Evolutionary conservation across 2,888 invertebrate species (phyloP).

Genomic region (Trissoscelio sp.): DNA sequence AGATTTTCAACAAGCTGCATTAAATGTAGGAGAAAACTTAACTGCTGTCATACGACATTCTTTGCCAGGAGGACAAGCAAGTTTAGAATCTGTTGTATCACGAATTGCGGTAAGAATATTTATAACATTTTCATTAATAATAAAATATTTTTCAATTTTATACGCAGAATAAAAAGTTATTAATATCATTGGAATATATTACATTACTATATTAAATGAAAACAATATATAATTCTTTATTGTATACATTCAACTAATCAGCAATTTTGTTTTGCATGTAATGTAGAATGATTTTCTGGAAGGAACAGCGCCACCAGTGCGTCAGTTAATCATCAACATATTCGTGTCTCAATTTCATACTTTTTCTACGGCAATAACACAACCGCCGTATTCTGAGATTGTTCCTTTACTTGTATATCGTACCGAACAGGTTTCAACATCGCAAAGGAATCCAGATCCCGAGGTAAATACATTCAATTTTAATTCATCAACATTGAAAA

Average conservation of each 20-base stretch:
- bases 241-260: slow-evolving; percentile 15
- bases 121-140: too few relatives aligned
- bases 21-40: slow-evolving; percentile 71
- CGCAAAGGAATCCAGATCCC: slow-evolving; percentile 56
- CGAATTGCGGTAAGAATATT: slow-evolving; percentile 81
- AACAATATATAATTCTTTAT: not conserved
- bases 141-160: too few relatives aligned
- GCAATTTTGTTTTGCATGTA: slow-evolving; percentile 22
- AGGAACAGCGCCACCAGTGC: slow-evolving; percentile 1
- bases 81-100: slow-evolving; percentile 81
- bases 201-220: too few relatives aligned
- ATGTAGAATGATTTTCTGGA: slow-evolving; percentile 11
- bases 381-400: slow-evolving; percentile 73
- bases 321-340: slow-evolving; percentile 58
- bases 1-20: slow-evolving; percentile 61
- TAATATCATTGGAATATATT: too few relatives aligned
- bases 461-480: slow-evolving; percentile 72
- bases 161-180: too few relatives aligned
- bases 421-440: slow-evolving; percentile 16
- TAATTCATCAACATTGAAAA: too few relatives aligned
- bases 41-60: slow-evolving; percentile 74
- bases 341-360: slow-evolving; percentile 70
- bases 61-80: slow-evolving; percentile 81
- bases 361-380: slow-evolving; percentile 70
- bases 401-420: slow-evolving; percentile 73